Evolutionary conservation across 2,888 invertebrate genomes (phyloP).

Genomic region (Emesis russula): DNA sequence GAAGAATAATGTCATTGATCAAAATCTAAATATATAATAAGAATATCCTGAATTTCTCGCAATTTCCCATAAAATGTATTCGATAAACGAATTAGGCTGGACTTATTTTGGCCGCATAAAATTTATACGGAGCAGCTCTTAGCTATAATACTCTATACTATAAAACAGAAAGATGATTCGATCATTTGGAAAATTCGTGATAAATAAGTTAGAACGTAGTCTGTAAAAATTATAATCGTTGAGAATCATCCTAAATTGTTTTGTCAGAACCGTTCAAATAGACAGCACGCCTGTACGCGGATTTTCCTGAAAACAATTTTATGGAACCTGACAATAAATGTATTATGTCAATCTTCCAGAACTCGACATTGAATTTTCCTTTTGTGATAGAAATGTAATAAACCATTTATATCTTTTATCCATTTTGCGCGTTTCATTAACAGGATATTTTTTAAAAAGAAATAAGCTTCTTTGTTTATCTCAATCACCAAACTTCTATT

Average conservation of each 20-base stretch:
- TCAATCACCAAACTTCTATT: too few species aligned
- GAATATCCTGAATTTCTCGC: not conserved
- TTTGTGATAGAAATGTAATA: conserved; percentile 33
- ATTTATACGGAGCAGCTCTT: not conserved
- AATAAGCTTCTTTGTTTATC: not conserved
- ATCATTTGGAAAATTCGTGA: too few species aligned
- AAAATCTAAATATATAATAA: not conserved
- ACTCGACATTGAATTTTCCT: conserved; percentile 9
- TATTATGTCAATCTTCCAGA: conserved; percentile 31
- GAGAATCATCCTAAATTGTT: not conserved
- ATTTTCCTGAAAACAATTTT: conserved; percentile 38
- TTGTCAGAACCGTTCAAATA: conserved; percentile 5
- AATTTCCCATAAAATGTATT: not conserved
- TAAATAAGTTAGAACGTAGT: too few species aligned
- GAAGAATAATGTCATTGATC: too few species aligned
- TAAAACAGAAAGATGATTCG: too few species aligned
- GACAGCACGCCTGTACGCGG: not conserved
- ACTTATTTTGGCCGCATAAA: conserved; percentile 17
- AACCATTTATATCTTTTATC: conserved; percentile 30
- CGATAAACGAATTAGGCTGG: conserved; percentile 9
- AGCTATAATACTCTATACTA: too few species aligned
- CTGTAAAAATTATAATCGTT: too few species aligned
- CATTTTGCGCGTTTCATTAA: conserved; percentile 26
- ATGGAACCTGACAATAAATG: conserved; percentile 36
- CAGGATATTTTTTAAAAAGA: not conserved